phyloP scores from a whole-genome alignment of 2,113 vertebrate genomes.

The Cyphomyrus plagiostoma region DNA sequence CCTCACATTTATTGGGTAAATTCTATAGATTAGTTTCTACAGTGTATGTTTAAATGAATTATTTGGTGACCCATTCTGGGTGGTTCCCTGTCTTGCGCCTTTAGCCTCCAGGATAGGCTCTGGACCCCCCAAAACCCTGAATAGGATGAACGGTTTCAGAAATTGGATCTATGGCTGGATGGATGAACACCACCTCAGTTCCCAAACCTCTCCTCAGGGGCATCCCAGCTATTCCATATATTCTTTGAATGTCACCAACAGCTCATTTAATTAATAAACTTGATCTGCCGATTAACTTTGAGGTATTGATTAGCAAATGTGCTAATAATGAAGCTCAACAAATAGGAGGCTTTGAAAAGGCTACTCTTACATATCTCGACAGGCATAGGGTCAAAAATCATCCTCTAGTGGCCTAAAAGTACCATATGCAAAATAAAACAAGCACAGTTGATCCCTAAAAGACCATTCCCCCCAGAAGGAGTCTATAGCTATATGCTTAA shows the following conservation, averaged over 20 bases:
- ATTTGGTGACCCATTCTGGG: background rate
- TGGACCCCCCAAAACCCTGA: too few relatives aligned
- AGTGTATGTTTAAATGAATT: background rate
- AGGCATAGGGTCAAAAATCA: background rate
- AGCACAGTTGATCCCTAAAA: background rate
- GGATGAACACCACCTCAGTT: background rate
- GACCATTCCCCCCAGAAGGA: background rate
- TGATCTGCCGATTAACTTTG: background rate
- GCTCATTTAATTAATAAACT: background rate
- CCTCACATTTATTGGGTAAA: too few relatives aligned
- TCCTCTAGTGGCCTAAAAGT: background rate
- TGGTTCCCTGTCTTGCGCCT: too few relatives aligned
- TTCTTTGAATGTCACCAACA: background rate
- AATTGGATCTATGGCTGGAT: background rate
- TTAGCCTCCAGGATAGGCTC: too few relatives aligned
- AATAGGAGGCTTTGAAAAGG: background rate
- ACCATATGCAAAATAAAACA: background rate
- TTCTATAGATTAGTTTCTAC: too few relatives aligned
- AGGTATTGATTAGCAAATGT: background rate
- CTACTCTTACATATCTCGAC: background rate
- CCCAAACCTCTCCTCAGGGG: background rate
- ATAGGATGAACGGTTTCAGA: too few relatives aligned
- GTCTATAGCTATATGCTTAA: background rate
- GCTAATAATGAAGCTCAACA: background rate
- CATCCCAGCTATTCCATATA: background rate